Evolutionary conservation across 2,888 invertebrate genomes (phyloP).

Genomic region (Trilocha varians): DNA sequence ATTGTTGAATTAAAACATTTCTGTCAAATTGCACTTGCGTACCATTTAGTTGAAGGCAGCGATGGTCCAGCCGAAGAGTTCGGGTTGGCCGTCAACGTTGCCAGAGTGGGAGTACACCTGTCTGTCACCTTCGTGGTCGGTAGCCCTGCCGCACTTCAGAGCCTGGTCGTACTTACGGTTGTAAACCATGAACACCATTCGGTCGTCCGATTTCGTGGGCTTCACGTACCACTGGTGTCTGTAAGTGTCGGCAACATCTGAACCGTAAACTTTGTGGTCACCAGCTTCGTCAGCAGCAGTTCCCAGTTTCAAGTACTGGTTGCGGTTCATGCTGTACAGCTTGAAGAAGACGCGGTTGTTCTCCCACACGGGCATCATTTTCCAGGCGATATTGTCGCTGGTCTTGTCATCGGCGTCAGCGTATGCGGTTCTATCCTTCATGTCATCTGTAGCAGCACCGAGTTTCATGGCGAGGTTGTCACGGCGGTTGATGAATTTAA

Average conservation of each 20-base stretch:
- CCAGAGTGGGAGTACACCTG: neutral
- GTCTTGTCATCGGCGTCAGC: neutral
- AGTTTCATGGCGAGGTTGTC: neutral
- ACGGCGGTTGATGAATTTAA: neutral
- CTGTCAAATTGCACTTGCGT: no score
- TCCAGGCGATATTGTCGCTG: neutral
- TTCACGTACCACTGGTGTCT: neutral
- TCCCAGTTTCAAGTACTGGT: neutral
- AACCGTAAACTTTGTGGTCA: neutral
- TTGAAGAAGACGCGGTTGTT: conserved; percentile 1
- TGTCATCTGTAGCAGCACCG: neutral
- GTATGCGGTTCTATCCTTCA: neutral
- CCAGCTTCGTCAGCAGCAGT: neutral
- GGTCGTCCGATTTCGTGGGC: neutral
- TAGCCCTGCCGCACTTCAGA: neutral
- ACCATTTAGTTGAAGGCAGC: no score
- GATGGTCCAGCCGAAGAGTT: neutral
- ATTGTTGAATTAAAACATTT: no score
- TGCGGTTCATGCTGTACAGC: neutral
- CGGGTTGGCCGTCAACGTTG: neutral
- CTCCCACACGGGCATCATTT: neutral
- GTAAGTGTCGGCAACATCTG: neutral
- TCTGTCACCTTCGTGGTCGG: neutral
- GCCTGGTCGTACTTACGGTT: neutral
- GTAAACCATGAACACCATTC: neutral